phyloP scores from a whole-genome alignment of 2,113 vertebrate species.

The Excalfactoria chinensis region DNA sequence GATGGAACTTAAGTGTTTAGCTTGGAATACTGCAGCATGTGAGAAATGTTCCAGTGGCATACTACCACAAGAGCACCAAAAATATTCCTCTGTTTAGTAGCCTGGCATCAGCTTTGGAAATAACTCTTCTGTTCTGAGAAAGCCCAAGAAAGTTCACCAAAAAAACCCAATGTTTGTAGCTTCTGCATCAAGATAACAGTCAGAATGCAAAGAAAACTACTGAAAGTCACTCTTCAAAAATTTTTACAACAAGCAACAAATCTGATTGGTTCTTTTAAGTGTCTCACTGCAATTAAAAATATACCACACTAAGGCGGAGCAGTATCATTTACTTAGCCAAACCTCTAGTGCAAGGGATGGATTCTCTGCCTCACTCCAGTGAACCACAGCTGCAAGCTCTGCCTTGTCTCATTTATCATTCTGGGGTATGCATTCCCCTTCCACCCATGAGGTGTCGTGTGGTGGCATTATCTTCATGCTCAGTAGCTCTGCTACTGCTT shows the following conservation, averaged over 20 bases:
- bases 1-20: neutral
- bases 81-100: neutral
- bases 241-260: neutral
- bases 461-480: neutral
- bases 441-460: neutral
- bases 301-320: neutral
- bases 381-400: neutral
- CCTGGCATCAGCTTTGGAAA: neutral
- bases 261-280: neutral
- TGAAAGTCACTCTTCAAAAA: neutral
- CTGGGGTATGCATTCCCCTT: fast-evolving
- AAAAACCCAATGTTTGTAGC: neutral
- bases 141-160: neutral
- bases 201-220: neutral
- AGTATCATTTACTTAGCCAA: neutral
- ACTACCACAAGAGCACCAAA: neutral
- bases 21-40: neutral
- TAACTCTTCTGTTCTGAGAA: neutral
- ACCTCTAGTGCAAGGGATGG: neutral
- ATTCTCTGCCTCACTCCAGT: neutral
- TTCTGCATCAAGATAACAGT: neutral
- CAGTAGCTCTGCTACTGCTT: slow-evolving; percentile 6
- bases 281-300: neutral
- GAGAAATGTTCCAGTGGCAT: neutral
- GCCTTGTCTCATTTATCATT: neutral